Percentiles rank a stretch among this genome's conserved stretches.
Conservation (phyloP, 2,888 invertebrate genomes). For the Meliscaeva auricollis region DNA sequence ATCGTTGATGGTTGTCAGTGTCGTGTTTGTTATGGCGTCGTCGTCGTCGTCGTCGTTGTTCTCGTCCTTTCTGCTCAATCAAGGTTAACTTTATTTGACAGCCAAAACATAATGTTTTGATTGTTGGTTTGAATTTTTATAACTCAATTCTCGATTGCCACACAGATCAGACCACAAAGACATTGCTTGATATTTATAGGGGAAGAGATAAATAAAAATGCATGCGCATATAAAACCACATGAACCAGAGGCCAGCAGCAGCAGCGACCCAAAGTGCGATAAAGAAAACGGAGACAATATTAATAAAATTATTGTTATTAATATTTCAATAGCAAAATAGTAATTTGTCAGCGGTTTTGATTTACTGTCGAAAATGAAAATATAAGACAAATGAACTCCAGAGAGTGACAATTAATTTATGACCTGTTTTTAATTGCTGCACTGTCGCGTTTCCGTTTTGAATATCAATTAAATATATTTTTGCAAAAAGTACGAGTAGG, state of each 20-base stretch:
- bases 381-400: slow-evolving; percentile 72
- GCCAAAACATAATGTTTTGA: slow-evolving; percentile 62
- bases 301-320: slow-evolving; percentile 59
- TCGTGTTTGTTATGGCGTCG: not conserved
- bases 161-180: not conserved
- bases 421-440: slow-evolving; percentile 72
- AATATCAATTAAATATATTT: slow-evolving; percentile 69
- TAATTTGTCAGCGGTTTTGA: slow-evolving; percentile 70
- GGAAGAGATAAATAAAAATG: slow-evolving; percentile 17
- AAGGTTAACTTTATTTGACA: slow-evolving; percentile 69
- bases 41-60: no score
- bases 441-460: slow-evolving; percentile 70
- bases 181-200: slow-evolving; percentile 5
- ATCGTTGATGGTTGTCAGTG: slow-evolving; percentile 61
- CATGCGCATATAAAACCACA: slow-evolving; percentile 28
- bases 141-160: slow-evolving; percentile 56
- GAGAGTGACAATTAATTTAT: slow-evolving; percentile 72
- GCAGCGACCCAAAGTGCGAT: slow-evolving; percentile 26
- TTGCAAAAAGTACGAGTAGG: slow-evolving; percentile 30
- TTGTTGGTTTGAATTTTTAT: slow-evolving; percentile 60
- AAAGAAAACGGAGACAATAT: slow-evolving; percentile 66
- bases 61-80: slow-evolving; percentile 31
- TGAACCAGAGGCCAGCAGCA: not conserved
- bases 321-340: slow-evolving; percentile 67
- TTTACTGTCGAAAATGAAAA: slow-evolving; percentile 55